Percentiles rank a stretch among this genome's conserved stretches.
These are phyloP conservation scores for Micrastur ruficollis DNA, from an alignment of 2,797 vertebrate species.

Conservation along the genomic window DNA sequence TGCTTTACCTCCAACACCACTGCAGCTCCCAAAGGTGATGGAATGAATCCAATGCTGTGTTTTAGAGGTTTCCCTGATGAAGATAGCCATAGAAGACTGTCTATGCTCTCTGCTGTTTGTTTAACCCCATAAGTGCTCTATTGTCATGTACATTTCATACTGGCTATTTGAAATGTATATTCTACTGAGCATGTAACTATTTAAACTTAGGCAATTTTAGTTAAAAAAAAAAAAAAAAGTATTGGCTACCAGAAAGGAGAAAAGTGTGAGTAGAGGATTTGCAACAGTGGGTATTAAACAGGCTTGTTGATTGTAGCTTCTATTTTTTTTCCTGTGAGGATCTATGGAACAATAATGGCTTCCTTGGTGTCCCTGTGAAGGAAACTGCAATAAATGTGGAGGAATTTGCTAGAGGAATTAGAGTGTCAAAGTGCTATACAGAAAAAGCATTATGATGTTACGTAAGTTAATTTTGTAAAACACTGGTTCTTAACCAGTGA, in stretches of 20 bases:
- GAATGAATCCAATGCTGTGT: neutral
- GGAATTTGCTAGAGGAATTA: neutral
- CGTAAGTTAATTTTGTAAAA: neutral
- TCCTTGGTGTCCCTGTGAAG: neutral
- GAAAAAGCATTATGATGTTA: neutral
- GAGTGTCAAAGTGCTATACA: neutral
- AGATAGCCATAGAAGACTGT: neutral
- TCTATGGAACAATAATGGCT: neutral
- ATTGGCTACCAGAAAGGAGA: neutral
- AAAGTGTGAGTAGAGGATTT: neutral
- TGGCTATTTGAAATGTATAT: neutral
- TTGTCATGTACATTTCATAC: accelerated
- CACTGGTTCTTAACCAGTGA: neutral
- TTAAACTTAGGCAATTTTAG: neutral
- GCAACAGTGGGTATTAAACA: neutral
- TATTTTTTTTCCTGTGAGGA: accelerated
- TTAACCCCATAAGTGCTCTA: neutral
- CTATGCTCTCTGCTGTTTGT: neutral
- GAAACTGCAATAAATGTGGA: neutral
- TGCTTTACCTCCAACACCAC: neutral
- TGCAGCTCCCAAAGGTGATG: neutral
- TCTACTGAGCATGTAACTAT: accelerated
- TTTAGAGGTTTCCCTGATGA: neutral
- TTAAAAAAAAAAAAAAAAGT: neutral
- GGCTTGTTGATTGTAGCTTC: neutral